phyloP scores from a whole-genome alignment of 2,888 invertebrate species.

The Drosophila gaucha region DNA sequence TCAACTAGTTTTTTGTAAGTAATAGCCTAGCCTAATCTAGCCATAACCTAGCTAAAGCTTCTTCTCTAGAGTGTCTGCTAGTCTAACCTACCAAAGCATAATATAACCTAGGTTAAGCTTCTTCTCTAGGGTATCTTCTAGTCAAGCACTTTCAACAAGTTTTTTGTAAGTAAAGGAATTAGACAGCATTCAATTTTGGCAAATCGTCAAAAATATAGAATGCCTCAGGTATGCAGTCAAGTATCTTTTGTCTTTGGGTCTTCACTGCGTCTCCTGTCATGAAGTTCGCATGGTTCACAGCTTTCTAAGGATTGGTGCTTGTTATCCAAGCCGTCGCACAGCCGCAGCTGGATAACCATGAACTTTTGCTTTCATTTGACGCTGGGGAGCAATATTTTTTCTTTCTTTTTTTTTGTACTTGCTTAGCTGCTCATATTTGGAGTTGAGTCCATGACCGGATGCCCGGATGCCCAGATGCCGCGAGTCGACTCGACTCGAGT shows the following conservation, averaged over 20 bases:
- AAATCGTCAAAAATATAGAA: too few relatives aligned
- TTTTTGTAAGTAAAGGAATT: too few relatives aligned
- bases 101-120: too few relatives aligned
- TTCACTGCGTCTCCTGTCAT: background rate
- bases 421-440: slow-evolving; percentile 35
- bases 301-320: background rate
- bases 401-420: slow-evolving; percentile 20
- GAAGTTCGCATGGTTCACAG: background rate
- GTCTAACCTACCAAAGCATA: too few relatives aligned
- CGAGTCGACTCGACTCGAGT: slow-evolving; percentile 41
- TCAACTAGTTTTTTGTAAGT: too few relatives aligned
- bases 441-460: slow-evolving; percentile 40
- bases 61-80: too few relatives aligned
- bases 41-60: too few relatives aligned
- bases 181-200: too few relatives aligned
- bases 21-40: too few relatives aligned
- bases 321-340: slow-evolving; percentile 21
- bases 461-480: slow-evolving; percentile 56
- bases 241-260: background rate
- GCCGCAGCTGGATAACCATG: slow-evolving; percentile 21
- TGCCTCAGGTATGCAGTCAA: too few relatives aligned
- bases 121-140: too few relatives aligned
- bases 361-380: slow-evolving; percentile 83
- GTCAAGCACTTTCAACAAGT: too few relatives aligned
- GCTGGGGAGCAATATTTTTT: slow-evolving; percentile 68